Evolutionary conservation across 37 sponge, comb jelly and placozoan genomes (phyloP).

Genomic region (Crambe crambe): DNA sequence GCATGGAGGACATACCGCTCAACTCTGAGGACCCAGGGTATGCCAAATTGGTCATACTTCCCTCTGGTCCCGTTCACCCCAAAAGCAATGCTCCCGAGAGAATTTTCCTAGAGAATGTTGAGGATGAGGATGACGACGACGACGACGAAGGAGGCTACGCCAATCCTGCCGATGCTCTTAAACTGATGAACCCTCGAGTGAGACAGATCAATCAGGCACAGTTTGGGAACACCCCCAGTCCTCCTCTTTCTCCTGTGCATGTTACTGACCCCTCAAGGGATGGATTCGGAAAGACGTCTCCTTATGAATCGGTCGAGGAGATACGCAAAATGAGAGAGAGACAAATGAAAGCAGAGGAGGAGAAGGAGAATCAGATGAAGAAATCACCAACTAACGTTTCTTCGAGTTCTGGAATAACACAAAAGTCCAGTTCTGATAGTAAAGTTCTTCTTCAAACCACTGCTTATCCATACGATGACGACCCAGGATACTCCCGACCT

Average conservation of each 20-base stretch:
- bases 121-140: neutral
- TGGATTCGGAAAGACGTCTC: neutral
- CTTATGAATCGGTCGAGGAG: constrained; percentile 45
- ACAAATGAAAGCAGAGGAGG: neutral
- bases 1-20: constrained; percentile 5
- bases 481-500: constrained; percentile 45
- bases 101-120: neutral
- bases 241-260: neutral
- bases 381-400: neutral
- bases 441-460: too few species aligned
- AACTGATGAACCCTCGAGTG: neutral
- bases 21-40: constrained; percentile 2
- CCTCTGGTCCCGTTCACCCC: neutral
- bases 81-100: neutral
- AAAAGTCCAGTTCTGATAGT: neutral
- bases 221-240: neutral
- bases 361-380: neutral
- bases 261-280: neutral
- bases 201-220: neutral
- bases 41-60: neutral
- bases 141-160: constrained; percentile 21
- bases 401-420: neutral
- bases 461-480: constrained; percentile 7
- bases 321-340: constrained; percentile 29
- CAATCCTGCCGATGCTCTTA: constrained; percentile 33